Evolutionary conservation across 2,797 vertebrate species (phyloP).

Genomic region (Atherinosoma microstoma): DNA sequence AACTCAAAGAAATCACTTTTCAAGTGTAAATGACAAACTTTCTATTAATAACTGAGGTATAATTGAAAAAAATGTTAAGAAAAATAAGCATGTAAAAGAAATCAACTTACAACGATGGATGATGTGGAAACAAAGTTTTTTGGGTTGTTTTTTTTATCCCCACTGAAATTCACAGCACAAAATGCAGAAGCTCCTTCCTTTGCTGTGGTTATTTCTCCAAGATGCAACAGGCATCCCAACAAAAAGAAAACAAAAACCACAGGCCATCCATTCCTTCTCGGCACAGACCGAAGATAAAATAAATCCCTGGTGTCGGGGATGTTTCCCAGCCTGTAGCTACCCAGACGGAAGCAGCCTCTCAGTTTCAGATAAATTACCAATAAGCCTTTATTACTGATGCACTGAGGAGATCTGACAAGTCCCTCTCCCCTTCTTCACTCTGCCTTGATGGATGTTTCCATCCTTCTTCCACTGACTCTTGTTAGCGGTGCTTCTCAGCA

Average conservation of each 20-base stretch:
- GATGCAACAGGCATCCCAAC: slow-evolving; percentile 7
- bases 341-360: neutral
- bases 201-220: neutral
- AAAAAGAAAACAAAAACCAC: neutral
- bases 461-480: neutral
- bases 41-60: too few relatives aligned
- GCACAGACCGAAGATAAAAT: neutral
- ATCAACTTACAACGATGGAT: too few relatives aligned
- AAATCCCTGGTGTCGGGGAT: neutral
- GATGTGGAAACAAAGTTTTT: neutral
- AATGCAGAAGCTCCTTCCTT: neutral
- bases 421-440: neutral
- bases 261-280: neutral
- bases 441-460: neutral
- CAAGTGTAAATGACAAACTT: too few relatives aligned
- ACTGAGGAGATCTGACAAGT: neutral
- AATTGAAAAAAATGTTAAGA: too few relatives aligned
- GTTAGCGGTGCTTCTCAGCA: neutral
- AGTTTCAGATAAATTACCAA: neutral
- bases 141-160: too few relatives aligned
- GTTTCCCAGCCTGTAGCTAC: neutral
- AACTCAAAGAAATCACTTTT: too few relatives aligned
- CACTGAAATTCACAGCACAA: slow-evolving; percentile 17
- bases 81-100: too few relatives aligned
- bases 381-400: neutral